Percentiles rank a stretch among this genome's conserved stretches.
Evolutionary conservation across 2,888 invertebrate species (phyloP).

Genomic region (Priocnemis perturbator): DNA sequence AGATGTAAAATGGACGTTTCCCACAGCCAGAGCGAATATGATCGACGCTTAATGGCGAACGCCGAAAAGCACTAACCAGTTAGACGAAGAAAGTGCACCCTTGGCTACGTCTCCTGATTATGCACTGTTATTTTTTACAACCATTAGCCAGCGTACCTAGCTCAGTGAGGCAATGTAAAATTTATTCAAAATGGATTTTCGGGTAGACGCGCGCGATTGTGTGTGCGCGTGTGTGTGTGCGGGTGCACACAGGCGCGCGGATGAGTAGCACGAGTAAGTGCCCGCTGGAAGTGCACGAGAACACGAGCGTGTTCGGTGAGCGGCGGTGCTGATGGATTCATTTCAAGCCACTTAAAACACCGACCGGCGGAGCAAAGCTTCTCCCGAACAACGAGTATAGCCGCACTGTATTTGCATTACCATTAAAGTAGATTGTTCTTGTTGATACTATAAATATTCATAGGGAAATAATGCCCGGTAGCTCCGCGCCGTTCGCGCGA

Average conservation of each 20-base stretch:
- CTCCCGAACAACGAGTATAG: constrained; percentile 15
- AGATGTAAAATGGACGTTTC: background rate
- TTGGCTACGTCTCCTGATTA: no score
- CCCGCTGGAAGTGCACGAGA: no score
- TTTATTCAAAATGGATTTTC: constrained; percentile 8
- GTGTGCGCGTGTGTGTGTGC: background rate
- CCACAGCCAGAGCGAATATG: background rate
- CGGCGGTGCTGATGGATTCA: constrained; percentile 1
- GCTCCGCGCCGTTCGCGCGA: constrained; percentile 1
- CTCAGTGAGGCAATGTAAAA: background rate
- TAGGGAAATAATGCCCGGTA: constrained; percentile 7
- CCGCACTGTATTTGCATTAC: constrained; percentile 21
- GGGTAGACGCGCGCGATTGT: background rate
- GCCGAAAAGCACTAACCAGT: no score
- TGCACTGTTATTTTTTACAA: no score
- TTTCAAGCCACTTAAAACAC: constrained; percentile 13
- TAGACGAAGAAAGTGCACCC: no score
- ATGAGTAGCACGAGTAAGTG: no score
- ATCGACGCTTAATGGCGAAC: no score
- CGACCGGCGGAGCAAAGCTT: constrained; percentile 1
- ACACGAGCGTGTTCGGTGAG: no score
- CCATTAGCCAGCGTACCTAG: no score
- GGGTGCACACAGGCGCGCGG: no score
- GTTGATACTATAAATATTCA: constrained; percentile 42
- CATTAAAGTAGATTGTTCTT: constrained; percentile 26